These are phyloP conservation scores for Acleris sparsana DNA, from an alignment of 2,888 invertebrate species.

Conservation along the genomic window DNA sequence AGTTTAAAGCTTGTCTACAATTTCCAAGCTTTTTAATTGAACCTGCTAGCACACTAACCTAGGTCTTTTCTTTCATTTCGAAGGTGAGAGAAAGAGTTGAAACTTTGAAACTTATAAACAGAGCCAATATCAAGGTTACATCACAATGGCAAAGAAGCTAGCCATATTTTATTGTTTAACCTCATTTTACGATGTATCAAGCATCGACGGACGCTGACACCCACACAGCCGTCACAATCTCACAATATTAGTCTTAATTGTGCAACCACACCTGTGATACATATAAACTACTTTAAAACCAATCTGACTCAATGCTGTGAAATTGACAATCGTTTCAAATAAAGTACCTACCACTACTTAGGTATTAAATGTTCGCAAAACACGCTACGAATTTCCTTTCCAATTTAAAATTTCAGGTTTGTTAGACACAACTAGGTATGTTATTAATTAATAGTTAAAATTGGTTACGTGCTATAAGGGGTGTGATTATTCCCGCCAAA, in stretches of 20 bases:
- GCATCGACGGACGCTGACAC: neutral
- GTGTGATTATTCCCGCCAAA: no score
- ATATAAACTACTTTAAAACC: neutral
- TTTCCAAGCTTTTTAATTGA: no score
- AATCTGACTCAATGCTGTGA: conserved; percentile 2
- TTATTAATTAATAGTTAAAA: no score
- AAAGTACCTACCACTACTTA: neutral
- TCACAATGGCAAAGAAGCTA: neutral
- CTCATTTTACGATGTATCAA: neutral
- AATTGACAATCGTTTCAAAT: neutral
- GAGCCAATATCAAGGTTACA: neutral
- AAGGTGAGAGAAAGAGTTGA: no score
- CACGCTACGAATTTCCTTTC: neutral
- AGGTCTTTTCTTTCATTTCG: no score
- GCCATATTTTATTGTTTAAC: neutral
- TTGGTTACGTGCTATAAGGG: no score
- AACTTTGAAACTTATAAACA: no score
- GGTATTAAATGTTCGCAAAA: neutral
- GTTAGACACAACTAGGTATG: neutral
- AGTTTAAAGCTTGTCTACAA: no score
- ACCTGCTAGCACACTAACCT: no score
- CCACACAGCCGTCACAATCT: neutral
- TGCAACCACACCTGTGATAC: conserved; percentile 1
- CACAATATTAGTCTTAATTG: conserved; percentile 5
- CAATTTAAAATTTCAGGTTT: neutral